These are phyloP conservation scores for Acrocephalus arundinaceus DNA, from an alignment of 2,113 vertebrate genomes.

Conservation along the genomic window DNA sequence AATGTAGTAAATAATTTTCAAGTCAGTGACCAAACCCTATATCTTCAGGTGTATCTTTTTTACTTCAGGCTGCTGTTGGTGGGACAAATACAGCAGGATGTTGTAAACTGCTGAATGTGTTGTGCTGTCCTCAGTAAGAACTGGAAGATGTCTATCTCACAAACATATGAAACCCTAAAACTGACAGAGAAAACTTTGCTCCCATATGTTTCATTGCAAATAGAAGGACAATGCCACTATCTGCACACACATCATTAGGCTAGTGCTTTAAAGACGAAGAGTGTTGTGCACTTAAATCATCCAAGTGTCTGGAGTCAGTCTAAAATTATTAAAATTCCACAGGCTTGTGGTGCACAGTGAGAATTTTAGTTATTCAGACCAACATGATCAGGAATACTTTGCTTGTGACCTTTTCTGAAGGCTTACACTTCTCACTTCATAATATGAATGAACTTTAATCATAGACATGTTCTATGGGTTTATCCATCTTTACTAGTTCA, in stretches of 20 bases:
- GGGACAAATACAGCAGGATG: not conserved
- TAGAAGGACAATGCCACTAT: not conserved
- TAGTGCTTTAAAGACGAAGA: not conserved
- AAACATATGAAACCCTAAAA: conserved; percentile 25
- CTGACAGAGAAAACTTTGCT: not conserved
- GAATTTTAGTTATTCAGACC: not conserved
- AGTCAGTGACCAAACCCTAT: not conserved
- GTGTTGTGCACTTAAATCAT: not conserved
- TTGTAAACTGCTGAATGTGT: conserved; percentile 14
- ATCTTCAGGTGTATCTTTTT: not conserved
- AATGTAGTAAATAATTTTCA: not conserved
- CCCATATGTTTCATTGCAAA: not conserved
- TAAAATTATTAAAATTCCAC: not conserved
- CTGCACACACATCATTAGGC: not conserved
- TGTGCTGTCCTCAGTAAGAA: conserved; percentile 3
- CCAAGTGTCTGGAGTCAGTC: not conserved
- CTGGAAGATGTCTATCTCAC: not conserved
- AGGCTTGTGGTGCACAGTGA: not conserved
- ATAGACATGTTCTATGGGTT: not conserved
- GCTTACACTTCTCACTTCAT: not conserved
- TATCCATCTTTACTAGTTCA: not conserved
- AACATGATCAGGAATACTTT: not conserved
- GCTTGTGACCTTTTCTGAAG: not conserved
- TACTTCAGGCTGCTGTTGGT: not conserved
- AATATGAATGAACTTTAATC: not conserved